Conservation (phyloP, 2,797 vertebrate genomes). For the Spinibarbus caldwelli region DNA sequence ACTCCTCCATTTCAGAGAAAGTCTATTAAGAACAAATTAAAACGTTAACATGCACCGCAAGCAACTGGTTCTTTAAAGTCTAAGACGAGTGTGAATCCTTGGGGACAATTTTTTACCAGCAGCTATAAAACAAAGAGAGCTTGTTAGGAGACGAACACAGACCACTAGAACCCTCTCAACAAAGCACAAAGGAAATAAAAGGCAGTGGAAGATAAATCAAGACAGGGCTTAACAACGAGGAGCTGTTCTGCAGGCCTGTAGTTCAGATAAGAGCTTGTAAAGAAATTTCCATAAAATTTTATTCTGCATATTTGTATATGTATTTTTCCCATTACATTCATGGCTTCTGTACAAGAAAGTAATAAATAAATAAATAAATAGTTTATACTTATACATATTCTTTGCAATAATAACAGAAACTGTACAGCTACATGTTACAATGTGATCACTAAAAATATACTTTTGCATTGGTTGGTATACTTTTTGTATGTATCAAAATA, state of each 20-base stretch:
- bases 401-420: background rate
- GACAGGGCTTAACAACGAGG: background rate
- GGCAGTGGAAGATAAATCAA: slow-evolving; percentile 16
- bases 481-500: background rate
- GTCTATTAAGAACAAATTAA: slow-evolving; percentile 32
- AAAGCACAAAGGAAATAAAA: background rate
- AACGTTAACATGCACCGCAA: background rate
- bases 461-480: background rate
- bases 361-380: background rate
- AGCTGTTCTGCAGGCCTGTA: background rate
- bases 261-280: background rate
- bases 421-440: background rate
- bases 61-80: slow-evolving; percentile 7
- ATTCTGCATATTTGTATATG: background rate
- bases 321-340: background rate
- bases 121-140: slow-evolving; percentile 20
- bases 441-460: too few relatives aligned
- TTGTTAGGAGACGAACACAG: slow-evolving; percentile 19
- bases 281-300: background rate
- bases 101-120: background rate
- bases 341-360: background rate
- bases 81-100: background rate
- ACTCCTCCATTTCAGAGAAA: background rate
- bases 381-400: background rate
- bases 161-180: slow-evolving; percentile 1